phyloP scores from a whole-genome alignment of 2,888 invertebrate genomes.

The Axea sp. region DNA sequence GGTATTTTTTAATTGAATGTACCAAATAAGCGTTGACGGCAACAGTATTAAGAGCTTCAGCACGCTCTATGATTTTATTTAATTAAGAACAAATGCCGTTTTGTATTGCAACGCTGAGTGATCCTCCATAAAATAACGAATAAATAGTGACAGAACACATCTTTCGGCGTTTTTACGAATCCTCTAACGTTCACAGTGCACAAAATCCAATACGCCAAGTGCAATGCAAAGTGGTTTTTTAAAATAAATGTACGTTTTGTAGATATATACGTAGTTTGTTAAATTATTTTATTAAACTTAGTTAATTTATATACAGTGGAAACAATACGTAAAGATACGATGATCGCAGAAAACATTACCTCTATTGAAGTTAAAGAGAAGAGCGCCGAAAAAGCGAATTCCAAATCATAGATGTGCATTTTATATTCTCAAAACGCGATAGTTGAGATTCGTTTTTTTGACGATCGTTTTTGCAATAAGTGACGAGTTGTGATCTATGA shows the following conservation, averaged over 20 bases:
- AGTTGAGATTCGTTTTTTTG: conserved; percentile 25
- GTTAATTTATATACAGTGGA: conserved; percentile 42
- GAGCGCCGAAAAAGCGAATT: conserved; percentile 32
- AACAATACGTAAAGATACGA: conserved; percentile 19
- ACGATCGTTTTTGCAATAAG: conserved; percentile 38
- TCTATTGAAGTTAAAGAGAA: conserved; percentile 47
- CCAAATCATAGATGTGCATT: conserved; percentile 33
- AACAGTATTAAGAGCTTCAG: conserved; percentile 77
- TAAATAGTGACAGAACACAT: too few relatives aligned
- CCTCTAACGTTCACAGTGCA: conserved; percentile 1
- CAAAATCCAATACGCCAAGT: too few relatives aligned
- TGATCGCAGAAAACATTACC: conserved; percentile 40
- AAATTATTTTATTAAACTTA: conserved; percentile 51
- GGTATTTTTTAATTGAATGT: conserved; percentile 47
- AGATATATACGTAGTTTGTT: conserved; percentile 53
- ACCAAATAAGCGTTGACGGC: conserved; percentile 64
- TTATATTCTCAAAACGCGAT: conserved; percentile 12
- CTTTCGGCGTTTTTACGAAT: neutral
- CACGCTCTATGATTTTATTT: conserved; percentile 63
- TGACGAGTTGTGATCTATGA: conserved; percentile 41
- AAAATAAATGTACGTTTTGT: conserved; percentile 51
- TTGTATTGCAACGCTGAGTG: conserved; percentile 53
- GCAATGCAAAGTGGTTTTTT: conserved; percentile 58
- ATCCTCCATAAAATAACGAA: too few relatives aligned
- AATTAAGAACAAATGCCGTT: conserved; percentile 52